These are phyloP conservation scores for Geotrypetes seraphini DNA, from an alignment of 2,797 vertebrate genomes.

Conservation along the genomic window DNA sequence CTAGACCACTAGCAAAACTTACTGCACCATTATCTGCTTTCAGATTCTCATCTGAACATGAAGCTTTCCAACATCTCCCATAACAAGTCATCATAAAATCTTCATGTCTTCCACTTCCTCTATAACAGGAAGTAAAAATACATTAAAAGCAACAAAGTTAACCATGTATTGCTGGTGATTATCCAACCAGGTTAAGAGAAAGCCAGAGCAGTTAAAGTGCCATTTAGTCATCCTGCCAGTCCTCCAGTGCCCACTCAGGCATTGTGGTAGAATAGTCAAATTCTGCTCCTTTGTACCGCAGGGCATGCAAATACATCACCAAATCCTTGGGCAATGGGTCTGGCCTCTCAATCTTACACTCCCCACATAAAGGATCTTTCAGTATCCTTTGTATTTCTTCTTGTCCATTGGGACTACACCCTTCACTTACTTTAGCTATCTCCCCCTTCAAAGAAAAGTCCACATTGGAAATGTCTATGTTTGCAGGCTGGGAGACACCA, in stretches of 20 bases:
- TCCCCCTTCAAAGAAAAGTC: neutral
- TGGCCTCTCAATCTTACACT: conserved; percentile 67
- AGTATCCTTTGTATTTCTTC: conserved; percentile 6
- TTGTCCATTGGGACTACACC: neutral
- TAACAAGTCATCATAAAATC: too few relatives aligned
- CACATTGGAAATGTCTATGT: neutral
- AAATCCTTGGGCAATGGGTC: conserved; percentile 84
- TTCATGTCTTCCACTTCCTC: too few relatives aligned
- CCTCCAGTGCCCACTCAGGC: conserved; percentile 83
- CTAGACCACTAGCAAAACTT: too few relatives aligned
- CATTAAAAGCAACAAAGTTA: conserved; percentile 3
- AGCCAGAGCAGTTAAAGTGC: accelerated
- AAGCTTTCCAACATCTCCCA: too few relatives aligned
- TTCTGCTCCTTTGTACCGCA: conserved; percentile 82
- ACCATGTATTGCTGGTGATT: too few relatives aligned
- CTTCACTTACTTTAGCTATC: neutral
- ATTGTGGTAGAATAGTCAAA: conserved; percentile 82
- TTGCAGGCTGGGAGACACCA: neutral
- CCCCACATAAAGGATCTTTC: conserved; percentile 73
- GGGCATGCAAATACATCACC: conserved; percentile 90
- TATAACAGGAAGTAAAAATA: neutral
- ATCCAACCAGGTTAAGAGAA: accelerated
- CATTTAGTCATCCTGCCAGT: conserved; percentile 63
- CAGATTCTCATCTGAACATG: too few relatives aligned
- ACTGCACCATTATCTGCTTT: too few relatives aligned